Percentiles rank a stretch among this genome's conserved stretches.
These are phyloP conservation scores for Oceanodroma leucorhoa DNA, from an alignment of 2,797 vertebrate genomes.

Conservation along the genomic window DNA sequence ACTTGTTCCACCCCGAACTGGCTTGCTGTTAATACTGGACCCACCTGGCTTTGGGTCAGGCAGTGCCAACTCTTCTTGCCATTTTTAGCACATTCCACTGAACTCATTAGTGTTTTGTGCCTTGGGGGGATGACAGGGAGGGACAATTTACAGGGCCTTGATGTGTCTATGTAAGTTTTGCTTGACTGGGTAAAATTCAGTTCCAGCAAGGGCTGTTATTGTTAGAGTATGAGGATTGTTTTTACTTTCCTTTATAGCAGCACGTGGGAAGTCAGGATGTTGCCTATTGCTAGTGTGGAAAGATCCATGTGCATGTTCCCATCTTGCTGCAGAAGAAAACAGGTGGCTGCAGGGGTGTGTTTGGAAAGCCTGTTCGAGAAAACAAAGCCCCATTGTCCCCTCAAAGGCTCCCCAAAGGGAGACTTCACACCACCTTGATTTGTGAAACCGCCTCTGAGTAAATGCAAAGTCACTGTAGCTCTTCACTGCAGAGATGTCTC, in stretches of 20 bases:
- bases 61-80: conserved; percentile 27
- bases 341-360: not conserved
- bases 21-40: conserved; percentile 41
- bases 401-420: not conserved
- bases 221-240: not conserved
- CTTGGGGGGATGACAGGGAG: conserved; percentile 31
- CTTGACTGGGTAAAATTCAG: conserved; percentile 22
- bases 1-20: conserved; percentile 59
- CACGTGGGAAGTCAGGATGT: not conserved
- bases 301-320: not conserved
- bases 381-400: not conserved
- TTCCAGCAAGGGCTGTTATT: not conserved
- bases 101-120: conserved; percentile 30
- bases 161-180: not conserved
- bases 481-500: not conserved
- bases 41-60: conserved; percentile 28
- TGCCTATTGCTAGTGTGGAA: not conserved
- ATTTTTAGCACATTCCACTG: conserved; percentile 58
- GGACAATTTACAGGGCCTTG: not conserved
- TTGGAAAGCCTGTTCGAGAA: not conserved
- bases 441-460: not conserved
- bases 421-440: not conserved
- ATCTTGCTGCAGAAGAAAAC: not conserved
- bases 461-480: not conserved
- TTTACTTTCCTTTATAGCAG: not conserved